phyloP scores from a whole-genome alignment of 2,113 vertebrate species.

The Eonycteris spelaea region DNA sequence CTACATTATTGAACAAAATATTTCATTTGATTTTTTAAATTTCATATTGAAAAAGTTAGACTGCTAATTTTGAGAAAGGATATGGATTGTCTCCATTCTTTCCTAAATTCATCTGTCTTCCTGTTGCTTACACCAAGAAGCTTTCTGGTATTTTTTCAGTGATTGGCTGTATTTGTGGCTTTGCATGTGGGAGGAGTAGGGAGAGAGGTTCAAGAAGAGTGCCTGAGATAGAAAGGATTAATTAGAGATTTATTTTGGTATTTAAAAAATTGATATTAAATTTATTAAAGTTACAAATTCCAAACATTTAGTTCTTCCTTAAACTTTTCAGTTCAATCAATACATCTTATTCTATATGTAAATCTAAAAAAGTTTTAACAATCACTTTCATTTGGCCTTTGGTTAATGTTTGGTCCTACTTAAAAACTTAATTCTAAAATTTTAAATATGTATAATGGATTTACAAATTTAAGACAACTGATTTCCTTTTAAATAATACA shows the following conservation, averaged over 20 bases:
- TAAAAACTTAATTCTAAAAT: neutral
- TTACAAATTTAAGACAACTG: neutral
- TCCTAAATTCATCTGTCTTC: neutral
- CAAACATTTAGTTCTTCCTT: neutral
- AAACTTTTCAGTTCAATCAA: neutral
- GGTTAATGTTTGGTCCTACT: neutral
- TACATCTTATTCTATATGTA: neutral
- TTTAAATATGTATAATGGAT: neutral
- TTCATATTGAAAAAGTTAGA: neutral
- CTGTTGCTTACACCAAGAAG: neutral
- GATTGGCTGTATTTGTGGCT: neutral
- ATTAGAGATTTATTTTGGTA: neutral
- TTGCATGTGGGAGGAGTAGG: accelerated
- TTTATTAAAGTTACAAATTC: neutral
- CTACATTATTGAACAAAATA: neutral
- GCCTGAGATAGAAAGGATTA: neutral
- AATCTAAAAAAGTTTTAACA: neutral
- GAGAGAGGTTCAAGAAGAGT: neutral
- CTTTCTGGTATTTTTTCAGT: neutral
- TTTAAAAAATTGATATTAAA: neutral
- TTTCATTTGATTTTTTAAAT: neutral
- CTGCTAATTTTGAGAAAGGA: neutral
- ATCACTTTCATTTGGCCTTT: neutral
- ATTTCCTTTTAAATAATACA: neutral
- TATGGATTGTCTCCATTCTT: neutral